These are phyloP conservation scores for Telmatherina bonti DNA, from an alignment of 2,797 vertebrate genomes.

Conservation along the genomic window DNA sequence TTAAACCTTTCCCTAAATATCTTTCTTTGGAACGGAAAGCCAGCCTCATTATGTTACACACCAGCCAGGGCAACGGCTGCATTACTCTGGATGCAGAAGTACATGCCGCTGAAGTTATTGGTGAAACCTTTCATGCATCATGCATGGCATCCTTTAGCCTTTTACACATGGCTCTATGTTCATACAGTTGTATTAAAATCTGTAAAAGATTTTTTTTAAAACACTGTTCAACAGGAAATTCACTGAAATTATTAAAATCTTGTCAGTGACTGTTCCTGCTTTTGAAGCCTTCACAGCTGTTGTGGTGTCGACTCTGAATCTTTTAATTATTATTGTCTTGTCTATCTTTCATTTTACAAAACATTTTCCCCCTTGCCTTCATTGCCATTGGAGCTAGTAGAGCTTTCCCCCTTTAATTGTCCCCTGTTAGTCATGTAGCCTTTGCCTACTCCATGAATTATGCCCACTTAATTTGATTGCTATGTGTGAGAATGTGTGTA, in stretches of 20 bases:
- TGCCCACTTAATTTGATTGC: slow-evolving; percentile 57
- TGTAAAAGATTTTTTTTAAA: slow-evolving; percentile 2
- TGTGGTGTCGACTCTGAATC: not conserved
- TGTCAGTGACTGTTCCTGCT: not conserved
- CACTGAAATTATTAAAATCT: slow-evolving; percentile 3
- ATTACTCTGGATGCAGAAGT: slow-evolving; percentile 18
- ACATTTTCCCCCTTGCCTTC: not conserved
- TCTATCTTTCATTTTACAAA: slow-evolving; percentile 16
- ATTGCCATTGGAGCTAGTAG: not conserved
- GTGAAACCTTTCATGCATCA: slow-evolving; percentile 8
- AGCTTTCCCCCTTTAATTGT: slow-evolving; percentile 39
- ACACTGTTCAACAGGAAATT: not conserved
- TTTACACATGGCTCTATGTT: slow-evolving; percentile 20
- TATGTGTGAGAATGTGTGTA: slow-evolving; percentile 55
- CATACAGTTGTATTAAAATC: not conserved
- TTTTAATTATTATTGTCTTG: slow-evolving; percentile 3
- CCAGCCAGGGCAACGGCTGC: not conserved
- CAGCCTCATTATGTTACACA: slow-evolving; percentile 13
- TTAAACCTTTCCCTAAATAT: slow-evolving; percentile 39
- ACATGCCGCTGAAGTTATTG: slow-evolving; percentile 13
- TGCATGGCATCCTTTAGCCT: not conserved
- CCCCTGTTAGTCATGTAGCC: slow-evolving; percentile 55
- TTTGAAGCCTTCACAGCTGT: not conserved
- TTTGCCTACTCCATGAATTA: slow-evolving; percentile 53
- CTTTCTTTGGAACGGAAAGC: slow-evolving; percentile 37